Conservation (phyloP, 1,140 invertebrate genomes). For the Doryteuthis pealeii region DNA sequence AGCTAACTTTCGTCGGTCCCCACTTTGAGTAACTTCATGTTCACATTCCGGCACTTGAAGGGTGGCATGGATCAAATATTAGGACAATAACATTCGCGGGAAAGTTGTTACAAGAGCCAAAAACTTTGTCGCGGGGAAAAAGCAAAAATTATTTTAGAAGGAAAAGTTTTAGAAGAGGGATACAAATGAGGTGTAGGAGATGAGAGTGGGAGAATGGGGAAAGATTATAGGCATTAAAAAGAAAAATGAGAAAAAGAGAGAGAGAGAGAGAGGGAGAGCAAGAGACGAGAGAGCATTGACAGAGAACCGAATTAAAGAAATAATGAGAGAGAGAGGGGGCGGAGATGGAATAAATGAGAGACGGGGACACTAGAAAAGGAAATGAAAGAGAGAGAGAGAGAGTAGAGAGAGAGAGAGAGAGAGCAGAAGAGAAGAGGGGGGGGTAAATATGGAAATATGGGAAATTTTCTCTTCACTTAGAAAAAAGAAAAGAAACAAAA, state of each 20-base stretch:
- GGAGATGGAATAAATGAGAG: not conserved
- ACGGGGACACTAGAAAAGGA: not conserved
- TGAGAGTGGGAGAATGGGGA: not conserved
- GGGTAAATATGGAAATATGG: not conserved
- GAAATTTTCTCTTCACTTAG: no score
- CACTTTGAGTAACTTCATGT: no score
- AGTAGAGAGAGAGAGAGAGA: not conserved
- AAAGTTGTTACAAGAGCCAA: no score
- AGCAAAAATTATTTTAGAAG: not conserved
- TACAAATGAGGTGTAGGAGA: not conserved
- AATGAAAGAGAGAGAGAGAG: not conserved
- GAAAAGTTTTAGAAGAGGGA: not conserved
- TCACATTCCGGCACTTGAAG: no score
- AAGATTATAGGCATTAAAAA: not conserved
- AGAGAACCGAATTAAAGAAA: not conserved
- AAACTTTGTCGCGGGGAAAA: no score
- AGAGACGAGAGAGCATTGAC: not conserved
- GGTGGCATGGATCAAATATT: no score
- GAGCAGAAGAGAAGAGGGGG: not conserved
- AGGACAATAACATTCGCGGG: no score
- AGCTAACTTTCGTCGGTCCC: no score
- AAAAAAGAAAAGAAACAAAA: not conserved
- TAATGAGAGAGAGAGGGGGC: not conserved
- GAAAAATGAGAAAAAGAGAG: not conserved
- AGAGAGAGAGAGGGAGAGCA: not conserved